Conservation (phyloP, 2,888 invertebrate genomes). For the Ophion obscuratus region DNA sequence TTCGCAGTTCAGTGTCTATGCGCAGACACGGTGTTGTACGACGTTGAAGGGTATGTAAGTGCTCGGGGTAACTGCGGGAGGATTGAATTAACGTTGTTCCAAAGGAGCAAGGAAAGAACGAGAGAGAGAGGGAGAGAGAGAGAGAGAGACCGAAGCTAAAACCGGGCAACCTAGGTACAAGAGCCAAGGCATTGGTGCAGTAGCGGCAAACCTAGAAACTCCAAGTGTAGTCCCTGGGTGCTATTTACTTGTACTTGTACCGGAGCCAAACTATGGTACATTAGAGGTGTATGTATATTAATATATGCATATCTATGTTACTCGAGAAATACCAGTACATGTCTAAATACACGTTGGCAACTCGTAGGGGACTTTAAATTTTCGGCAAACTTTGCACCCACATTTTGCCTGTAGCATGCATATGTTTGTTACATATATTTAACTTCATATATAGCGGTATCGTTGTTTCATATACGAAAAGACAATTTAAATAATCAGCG, state of each 20-base stretch:
- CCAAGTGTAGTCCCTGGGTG: slow-evolving; percentile 52
- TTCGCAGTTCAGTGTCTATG: neutral
- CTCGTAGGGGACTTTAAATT: slow-evolving; percentile 30
- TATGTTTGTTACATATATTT: slow-evolving; percentile 18
- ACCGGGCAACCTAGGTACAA: slow-evolving; percentile 26
- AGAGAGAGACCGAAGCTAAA: slow-evolving; percentile 7
- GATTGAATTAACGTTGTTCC: slow-evolving; percentile 62
- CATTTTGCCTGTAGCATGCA: neutral
- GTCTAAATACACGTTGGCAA: slow-evolving; percentile 41
- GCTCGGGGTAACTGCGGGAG: slow-evolving; percentile 54
- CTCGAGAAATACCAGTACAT: neutral
- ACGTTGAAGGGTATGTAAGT: slow-evolving; percentile 55
- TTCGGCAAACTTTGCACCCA: slow-evolving; percentile 28
- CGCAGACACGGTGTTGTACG: slow-evolving; percentile 34
- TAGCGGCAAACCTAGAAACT: slow-evolving; percentile 44
- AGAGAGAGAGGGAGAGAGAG: slow-evolving; percentile 22
- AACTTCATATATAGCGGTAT: slow-evolving; percentile 29
- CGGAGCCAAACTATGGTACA: slow-evolving; percentile 22
- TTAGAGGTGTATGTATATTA: slow-evolving; percentile 6
- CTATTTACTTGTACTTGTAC: slow-evolving; percentile 59
- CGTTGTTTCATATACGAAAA: slow-evolving; percentile 54
- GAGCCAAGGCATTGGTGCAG: slow-evolving; percentile 26
- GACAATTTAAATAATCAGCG: slow-evolving; percentile 62
- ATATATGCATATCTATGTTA: slow-evolving; percentile 12
- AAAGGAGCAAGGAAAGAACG: slow-evolving; percentile 14